Evolutionary conservation across 2,113 vertebrate species (phyloP).

Genomic region (Oreochromis niloticus): DNA sequence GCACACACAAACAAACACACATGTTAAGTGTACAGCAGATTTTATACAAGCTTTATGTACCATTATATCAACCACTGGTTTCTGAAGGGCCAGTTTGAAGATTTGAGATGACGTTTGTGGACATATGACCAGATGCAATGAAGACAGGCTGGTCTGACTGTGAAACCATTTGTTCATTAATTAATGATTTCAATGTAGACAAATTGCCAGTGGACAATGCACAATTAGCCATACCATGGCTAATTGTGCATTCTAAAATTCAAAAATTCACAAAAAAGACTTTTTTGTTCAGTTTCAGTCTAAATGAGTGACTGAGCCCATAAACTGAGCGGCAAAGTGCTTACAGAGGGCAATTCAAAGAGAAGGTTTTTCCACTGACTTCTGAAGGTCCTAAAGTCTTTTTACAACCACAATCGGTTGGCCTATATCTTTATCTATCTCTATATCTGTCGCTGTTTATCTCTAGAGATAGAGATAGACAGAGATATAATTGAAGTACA

Average conservation of each 20-base stretch:
- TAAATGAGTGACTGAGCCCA: background rate
- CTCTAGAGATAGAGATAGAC: fast-evolving
- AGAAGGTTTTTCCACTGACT: fast-evolving
- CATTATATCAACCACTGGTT: background rate
- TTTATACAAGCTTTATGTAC: background rate
- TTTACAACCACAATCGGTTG: background rate
- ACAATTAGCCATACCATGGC: fast-evolving
- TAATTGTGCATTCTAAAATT: background rate
- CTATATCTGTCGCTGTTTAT: background rate
- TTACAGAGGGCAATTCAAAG: background rate
- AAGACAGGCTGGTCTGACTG: background rate
- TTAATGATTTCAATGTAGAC: background rate
- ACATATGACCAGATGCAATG: background rate
- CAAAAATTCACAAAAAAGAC: background rate
- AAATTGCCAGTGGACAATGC: fast-evolving
- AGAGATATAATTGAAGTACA: background rate
- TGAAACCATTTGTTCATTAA: background rate
- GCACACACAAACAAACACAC: background rate
- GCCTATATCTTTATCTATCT: background rate
- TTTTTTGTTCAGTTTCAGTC: background rate
- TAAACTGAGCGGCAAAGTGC: background rate
- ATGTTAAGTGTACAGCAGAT: background rate
- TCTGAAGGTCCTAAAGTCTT: background rate
- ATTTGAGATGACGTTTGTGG: background rate
- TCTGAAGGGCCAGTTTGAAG: background rate